A percentile compares a stretch with the other conserved stretches of the same genome.
These are phyloP conservation scores for Spisula subtruncata DNA, from an alignment of 2,888 invertebrate genomes.

Conservation along the genomic window DNA sequence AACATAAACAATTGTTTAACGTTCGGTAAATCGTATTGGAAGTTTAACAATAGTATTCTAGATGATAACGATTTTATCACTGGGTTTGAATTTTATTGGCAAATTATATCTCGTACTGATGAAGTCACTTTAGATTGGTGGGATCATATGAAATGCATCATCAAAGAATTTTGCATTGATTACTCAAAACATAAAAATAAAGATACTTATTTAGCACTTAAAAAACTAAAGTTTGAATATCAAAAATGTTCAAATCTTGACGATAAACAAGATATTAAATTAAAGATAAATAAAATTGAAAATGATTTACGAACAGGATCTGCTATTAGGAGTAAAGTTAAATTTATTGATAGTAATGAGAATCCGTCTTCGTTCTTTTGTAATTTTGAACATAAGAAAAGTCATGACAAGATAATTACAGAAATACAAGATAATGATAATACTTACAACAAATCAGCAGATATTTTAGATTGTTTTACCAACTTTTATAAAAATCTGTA, in stretches of 20 bases:
- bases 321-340: constrained; percentile 47
- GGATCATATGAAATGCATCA: constrained; percentile 40
- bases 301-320: constrained; percentile 22
- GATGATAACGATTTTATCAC: constrained; percentile 41
- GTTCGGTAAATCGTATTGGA: constrained; percentile 54
- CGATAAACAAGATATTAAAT: constrained; percentile 29
- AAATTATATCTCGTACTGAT: constrained; percentile 38
- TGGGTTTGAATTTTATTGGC: constrained; percentile 51
- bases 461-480: constrained; percentile 47
- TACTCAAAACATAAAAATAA: constrained; percentile 28
- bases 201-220: constrained; percentile 17
- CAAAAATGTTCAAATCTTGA: neutral
- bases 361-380: constrained; percentile 35
- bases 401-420: constrained; percentile 18
- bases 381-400: constrained; percentile 16
- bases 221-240: constrained; percentile 25
- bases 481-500: constrained; percentile 46
- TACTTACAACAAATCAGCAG: neutral
- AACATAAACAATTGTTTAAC: constrained; percentile 20
- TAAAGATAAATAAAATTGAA: constrained; percentile 30
- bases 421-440: constrained; percentile 10
- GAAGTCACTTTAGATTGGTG: constrained; percentile 40
- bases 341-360: constrained; percentile 40
- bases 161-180: constrained; percentile 45
- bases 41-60: constrained; percentile 49